These are phyloP conservation scores for Sialia sialis DNA, from an alignment of 2,113 vertebrate species.

Conservation along the genomic window DNA sequence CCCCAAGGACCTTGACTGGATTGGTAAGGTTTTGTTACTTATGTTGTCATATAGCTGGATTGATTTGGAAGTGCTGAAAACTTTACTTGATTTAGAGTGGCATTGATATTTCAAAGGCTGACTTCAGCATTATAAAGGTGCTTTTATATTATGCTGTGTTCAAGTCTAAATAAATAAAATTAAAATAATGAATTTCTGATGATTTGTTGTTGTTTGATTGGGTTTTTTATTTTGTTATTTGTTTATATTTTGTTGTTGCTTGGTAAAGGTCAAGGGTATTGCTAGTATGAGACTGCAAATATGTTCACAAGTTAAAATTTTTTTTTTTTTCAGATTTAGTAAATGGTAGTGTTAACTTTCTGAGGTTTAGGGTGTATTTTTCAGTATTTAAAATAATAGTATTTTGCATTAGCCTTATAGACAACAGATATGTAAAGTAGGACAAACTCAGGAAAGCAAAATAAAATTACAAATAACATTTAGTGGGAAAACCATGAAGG, in stretches of 20 bases:
- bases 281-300: not conserved
- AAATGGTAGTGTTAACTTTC: not conserved
- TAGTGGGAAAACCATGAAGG: conserved; percentile 75
- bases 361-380: not conserved
- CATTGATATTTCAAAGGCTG: not conserved
- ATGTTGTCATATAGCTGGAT: not conserved
- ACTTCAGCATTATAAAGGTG: not conserved
- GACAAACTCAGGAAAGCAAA: conserved; percentile 70
- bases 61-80: not conserved
- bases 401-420: conserved; percentile 54
- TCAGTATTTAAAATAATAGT: conserved; percentile 4
- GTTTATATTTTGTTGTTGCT: not conserved
- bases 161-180: not conserved
- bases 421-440: conserved; percentile 57
- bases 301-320: not conserved
- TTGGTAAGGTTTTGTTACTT: not conserved
- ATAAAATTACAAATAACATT: conserved; percentile 80
- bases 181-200: not conserved
- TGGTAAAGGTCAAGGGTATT: not conserved
- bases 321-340: not conserved
- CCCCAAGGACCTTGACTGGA: not conserved
- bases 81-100: not conserved
- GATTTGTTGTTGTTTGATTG: not conserved
- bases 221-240: not conserved
- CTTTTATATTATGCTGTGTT: not conserved